Conservation (phyloP, 2,888 invertebrate species). For the Drosophila maculinotata region DNA sequence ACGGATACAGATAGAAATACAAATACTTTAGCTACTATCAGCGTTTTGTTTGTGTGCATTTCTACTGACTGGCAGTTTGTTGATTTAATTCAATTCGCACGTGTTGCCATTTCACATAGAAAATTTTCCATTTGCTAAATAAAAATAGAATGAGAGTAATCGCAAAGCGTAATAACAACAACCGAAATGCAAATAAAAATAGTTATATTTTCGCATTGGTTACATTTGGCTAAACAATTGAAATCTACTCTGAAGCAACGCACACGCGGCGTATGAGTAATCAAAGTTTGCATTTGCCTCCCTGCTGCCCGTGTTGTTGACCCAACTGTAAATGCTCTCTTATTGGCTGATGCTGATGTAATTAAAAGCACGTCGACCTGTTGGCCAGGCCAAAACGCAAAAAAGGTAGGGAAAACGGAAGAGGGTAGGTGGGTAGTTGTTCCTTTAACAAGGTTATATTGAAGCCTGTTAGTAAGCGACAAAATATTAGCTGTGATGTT, state of each 20-base stretch:
- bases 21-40: constrained; percentile 11
- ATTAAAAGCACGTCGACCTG: constrained; percentile 74
- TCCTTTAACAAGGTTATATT: constrained; percentile 37
- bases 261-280: constrained; percentile 46
- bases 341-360: constrained; percentile 65
- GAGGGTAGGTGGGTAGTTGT: background rate
- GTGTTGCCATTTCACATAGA: constrained; percentile 28
- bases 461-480: constrained; percentile 10
- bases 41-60: constrained; percentile 1
- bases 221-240: constrained; percentile 26
- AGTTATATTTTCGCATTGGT: constrained; percentile 8
- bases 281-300: constrained; percentile 24
- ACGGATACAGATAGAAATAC: constrained; percentile 7
- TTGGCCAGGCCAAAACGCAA: constrained; percentile 45
- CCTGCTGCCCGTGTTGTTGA: constrained; percentile 31
- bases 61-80: too few species aligned
- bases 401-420: constrained; percentile 6
- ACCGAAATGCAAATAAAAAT: constrained; percentile 22
- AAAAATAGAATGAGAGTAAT: too few species aligned
- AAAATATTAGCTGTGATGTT: background rate
- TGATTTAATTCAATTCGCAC: constrained; percentile 31
- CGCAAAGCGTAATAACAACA: background rate
- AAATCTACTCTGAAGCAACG: constrained; percentile 2
- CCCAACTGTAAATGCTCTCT: constrained; percentile 39
- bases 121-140: constrained; percentile 28